Evolutionary conservation across 2,797 vertebrate genomes (phyloP).

Genomic region (Sebastiscus albofasciatus): DNA sequence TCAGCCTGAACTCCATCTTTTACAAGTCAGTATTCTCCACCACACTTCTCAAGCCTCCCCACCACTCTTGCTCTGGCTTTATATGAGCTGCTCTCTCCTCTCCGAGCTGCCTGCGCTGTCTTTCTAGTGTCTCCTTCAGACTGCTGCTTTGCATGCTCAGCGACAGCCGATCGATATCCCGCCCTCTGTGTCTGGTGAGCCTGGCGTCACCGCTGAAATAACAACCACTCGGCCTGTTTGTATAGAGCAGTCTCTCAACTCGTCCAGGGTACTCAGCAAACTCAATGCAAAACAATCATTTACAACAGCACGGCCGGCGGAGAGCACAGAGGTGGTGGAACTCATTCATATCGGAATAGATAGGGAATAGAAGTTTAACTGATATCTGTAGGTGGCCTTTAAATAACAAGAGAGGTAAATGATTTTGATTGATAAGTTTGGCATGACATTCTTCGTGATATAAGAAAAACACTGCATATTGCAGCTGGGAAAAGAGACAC

Average conservation of each 20-base stretch:
- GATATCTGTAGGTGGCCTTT: constrained; percentile 15
- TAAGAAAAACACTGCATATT: background rate
- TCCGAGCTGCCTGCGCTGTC: constrained; percentile 23
- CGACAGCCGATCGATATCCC: constrained; percentile 70
- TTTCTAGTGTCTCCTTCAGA: constrained; percentile 72
- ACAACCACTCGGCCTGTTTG: constrained; percentile 73
- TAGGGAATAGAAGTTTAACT: constrained; percentile 16
- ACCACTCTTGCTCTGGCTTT: constrained; percentile 22
- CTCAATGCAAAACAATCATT: constrained; percentile 74
- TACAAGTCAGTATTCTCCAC: constrained; percentile 48
- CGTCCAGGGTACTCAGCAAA: constrained; percentile 56
- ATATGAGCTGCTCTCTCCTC: constrained; percentile 38
- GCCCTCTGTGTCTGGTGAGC: constrained; percentile 57
- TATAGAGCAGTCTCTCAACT: constrained; percentile 68
- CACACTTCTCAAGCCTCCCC: constrained; percentile 9
- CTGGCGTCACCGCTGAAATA: constrained; percentile 68
- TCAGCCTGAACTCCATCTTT: constrained; percentile 29
- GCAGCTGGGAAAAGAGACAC: constrained; percentile 24
- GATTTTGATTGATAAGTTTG: constrained; percentile 26
- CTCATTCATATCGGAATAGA: constrained; percentile 9
- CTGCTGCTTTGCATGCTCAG: constrained; percentile 77
- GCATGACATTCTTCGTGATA: background rate
- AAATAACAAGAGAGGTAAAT: constrained; percentile 30
- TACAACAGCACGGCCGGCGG: constrained; percentile 56
- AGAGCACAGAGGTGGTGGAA: constrained; percentile 16